Evolutionary conservation across 1,140 invertebrate species (phyloP).

Genomic region (Bombus polaris): DNA sequence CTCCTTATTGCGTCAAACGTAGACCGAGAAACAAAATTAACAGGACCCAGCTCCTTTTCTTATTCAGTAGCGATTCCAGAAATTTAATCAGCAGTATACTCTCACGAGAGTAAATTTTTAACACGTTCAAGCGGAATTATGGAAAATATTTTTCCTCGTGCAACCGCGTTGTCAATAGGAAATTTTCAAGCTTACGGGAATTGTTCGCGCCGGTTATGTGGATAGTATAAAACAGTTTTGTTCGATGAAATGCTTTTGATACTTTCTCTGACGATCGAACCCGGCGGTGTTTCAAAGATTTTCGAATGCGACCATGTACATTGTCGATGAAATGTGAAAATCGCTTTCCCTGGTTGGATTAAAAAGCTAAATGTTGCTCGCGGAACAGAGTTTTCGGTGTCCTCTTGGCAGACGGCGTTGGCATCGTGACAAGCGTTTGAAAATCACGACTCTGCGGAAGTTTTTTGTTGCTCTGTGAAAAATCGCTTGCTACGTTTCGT

Average conservation of each 20-base stretch:
- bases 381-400: neutral
- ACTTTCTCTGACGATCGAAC: neutral
- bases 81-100: too few relatives aligned
- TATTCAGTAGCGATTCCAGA: neutral
- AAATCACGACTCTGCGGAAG: neutral
- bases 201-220: neutral
- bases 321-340: neutral
- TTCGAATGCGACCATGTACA: too few relatives aligned
- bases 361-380: slow-evolving; percentile 8
- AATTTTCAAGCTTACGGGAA: neutral
- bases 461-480: neutral
- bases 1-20: neutral
- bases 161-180: too few relatives aligned
- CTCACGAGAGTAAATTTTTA: too few relatives aligned
- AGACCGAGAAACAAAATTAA: neutral
- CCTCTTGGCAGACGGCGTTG: slow-evolving; percentile 5
- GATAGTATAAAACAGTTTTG: neutral
- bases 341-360: neutral
- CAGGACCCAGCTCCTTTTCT: accelerated
- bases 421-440: slow-evolving; percentile 20
- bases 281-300: neutral
- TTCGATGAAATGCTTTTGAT: neutral
- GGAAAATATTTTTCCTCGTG: neutral
- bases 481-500: neutral
- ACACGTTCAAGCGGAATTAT: neutral